These are phyloP conservation scores for Pseudochaenichthys georgianus DNA, from an alignment of 2,797 vertebrate genomes.

Conservation along the genomic window DNA sequence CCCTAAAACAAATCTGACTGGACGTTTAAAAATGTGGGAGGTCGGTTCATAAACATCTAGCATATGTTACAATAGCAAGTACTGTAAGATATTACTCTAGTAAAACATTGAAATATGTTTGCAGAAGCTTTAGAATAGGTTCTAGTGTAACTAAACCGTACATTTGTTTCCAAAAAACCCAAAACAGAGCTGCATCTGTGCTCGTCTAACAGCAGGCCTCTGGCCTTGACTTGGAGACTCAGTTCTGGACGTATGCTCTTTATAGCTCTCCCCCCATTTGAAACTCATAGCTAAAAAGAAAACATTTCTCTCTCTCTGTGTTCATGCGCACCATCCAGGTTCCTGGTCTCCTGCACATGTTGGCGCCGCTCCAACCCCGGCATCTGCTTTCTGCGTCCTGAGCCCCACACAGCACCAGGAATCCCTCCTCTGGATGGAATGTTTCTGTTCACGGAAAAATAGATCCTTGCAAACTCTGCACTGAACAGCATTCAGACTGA, in stretches of 20 bases:
- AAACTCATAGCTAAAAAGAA: constrained; percentile 78
- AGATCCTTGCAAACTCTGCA: constrained; percentile 52
- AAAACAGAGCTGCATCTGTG: constrained; percentile 47
- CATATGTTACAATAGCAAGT: neutral
- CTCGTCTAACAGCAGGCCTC: constrained; percentile 51
- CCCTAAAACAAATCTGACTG: too few species aligned
- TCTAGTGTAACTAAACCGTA: constrained; percentile 17
- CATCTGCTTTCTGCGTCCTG: constrained; percentile 81
- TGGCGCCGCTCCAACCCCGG: constrained; percentile 70
- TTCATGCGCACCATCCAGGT: constrained; percentile 65
- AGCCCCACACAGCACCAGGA: constrained; percentile 66
- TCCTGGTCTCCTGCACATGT: constrained; percentile 68
- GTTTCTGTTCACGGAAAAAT: constrained; percentile 68
- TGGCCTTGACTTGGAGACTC: constrained; percentile 59
- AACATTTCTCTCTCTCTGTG: constrained; percentile 72
- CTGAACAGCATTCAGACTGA: constrained; percentile 44
- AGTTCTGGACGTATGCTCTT: constrained; percentile 71
- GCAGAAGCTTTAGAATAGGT: constrained; percentile 15
- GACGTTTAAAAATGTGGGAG: constrained; percentile 9
- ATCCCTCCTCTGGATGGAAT: constrained; percentile 73
- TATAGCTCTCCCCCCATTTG: constrained; percentile 70
- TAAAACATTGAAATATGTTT: constrained; percentile 10
- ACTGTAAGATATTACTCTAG: constrained; percentile 6
- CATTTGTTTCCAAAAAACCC: constrained; percentile 35
- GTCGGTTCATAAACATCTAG: constrained; percentile 7